These are phyloP conservation scores for Yoshiicerus persimilis DNA, from an alignment of 1,140 invertebrate species.

Conservation along the genomic window DNA sequence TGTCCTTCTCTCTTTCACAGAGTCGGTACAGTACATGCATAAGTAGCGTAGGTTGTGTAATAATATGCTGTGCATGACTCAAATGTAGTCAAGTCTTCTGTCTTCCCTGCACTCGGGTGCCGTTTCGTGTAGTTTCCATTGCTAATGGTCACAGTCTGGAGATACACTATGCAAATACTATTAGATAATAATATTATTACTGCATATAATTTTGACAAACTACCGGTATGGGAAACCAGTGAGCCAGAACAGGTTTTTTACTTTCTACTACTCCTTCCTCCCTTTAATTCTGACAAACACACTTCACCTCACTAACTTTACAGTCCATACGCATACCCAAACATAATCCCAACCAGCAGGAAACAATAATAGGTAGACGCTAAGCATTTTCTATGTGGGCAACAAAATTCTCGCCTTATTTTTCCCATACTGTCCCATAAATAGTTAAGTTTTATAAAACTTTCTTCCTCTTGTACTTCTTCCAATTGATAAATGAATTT, in stretches of 20 bases:
- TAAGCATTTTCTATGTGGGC: too few species aligned
- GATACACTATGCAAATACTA: slow-evolving; percentile 10
- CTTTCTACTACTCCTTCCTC: not conserved
- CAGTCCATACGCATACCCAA: not conserved
- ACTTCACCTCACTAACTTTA: not conserved
- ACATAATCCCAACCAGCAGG: not conserved
- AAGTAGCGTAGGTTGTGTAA: not conserved
- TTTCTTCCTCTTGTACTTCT: too few species aligned
- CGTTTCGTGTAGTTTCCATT: not conserved
- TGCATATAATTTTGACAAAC: slow-evolving; percentile 14
- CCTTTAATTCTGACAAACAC: too few species aligned
- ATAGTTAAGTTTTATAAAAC: too few species aligned
- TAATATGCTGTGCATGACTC: not conserved
- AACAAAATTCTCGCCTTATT: too few species aligned
- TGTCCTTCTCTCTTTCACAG: not conserved
- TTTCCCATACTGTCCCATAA: too few species aligned
- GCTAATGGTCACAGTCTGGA: not conserved
- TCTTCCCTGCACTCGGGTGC: not conserved
- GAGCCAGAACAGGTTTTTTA: not conserved
- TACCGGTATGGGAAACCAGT: not conserved
- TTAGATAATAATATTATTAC: slow-evolving; percentile 24
- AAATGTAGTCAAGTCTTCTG: not conserved
- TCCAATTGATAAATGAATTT: too few species aligned
- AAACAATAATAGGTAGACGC: too few species aligned
- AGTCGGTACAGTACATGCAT: not conserved